Conservation (phyloP, 2,113 vertebrate species). For the Rafetus swinhoei region DNA sequence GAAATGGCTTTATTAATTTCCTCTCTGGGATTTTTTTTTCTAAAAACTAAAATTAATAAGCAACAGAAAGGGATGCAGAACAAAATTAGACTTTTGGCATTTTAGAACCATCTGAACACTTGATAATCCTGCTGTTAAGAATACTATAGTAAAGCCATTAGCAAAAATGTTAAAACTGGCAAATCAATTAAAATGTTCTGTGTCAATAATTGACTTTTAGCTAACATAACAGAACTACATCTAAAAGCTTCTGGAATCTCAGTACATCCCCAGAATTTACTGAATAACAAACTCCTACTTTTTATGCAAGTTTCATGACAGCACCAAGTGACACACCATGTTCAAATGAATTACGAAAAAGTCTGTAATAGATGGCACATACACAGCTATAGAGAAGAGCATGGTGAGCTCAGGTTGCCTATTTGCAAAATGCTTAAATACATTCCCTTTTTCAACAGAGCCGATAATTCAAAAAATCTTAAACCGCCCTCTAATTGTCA, state of each 20-base stretch:
- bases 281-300: neutral
- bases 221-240: neutral
- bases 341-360: constrained; percentile 1
- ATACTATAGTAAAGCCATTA: neutral
- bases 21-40: neutral
- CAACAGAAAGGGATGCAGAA: neutral
- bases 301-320: neutral
- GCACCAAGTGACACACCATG: neutral
- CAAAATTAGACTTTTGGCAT: neutral
- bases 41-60: neutral
- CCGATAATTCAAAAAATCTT: neutral
- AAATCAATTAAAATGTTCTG: neutral
- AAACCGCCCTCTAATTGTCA: neutral
- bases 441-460: neutral
- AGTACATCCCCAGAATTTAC: neutral
- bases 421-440: constrained; percentile 3
- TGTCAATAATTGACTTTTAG: neutral
- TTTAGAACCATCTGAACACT: neutral
- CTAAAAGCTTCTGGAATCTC: neutral
- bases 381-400: neutral
- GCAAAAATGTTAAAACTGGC: neutral
- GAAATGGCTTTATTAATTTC: neutral
- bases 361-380: neutral
- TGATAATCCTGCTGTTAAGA: neutral
- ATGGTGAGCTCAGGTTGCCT: neutral